A percentile compares a stretch with the other conserved stretches of the same genome.
These are phyloP conservation scores for Cepaea hortensis DNA, from an alignment of 2,888 invertebrate species.

Conservation along the genomic window DNA sequence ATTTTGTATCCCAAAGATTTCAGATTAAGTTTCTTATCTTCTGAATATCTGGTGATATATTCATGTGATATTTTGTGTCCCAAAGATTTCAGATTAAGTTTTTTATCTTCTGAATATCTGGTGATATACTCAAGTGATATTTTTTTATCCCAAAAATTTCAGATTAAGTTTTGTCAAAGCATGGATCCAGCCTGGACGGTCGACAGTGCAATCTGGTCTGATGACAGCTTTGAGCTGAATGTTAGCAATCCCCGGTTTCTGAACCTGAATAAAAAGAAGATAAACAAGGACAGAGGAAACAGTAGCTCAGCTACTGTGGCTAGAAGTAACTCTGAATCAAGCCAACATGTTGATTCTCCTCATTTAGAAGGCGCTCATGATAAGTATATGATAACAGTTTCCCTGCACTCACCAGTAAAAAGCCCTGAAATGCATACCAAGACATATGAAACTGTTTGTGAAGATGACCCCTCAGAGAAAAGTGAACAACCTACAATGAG, in stretches of 20 bases:
- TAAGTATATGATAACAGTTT: slow-evolving; percentile 24
- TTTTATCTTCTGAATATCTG: neutral
- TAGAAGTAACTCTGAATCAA: neutral
- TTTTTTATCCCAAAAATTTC: neutral
- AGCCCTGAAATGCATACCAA: neutral
- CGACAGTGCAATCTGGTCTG: slow-evolving; percentile 36
- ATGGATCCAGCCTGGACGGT: slow-evolving; percentile 36
- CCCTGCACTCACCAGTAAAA: neutral
- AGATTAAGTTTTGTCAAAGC: slow-evolving; percentile 43
- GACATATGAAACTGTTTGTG: neutral
- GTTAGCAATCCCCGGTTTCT: slow-evolving; percentile 22
- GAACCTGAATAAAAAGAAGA: slow-evolving; percentile 12
- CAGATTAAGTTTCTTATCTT: no score
- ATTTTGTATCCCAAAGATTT: no score
- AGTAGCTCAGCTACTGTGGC: neutral
- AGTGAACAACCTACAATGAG: neutral
- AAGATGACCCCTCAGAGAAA: neutral
- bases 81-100: no score
- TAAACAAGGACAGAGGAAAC: neutral
- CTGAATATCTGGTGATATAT: no score
- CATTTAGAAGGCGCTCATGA: neutral
- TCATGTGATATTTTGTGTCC: no score
- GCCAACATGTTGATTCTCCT: neutral
- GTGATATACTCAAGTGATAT: neutral
- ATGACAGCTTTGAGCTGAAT: slow-evolving; percentile 43